phyloP scores from a whole-genome alignment of 2,888 invertebrate genomes.

The Protophormia terraenovae region DNA sequence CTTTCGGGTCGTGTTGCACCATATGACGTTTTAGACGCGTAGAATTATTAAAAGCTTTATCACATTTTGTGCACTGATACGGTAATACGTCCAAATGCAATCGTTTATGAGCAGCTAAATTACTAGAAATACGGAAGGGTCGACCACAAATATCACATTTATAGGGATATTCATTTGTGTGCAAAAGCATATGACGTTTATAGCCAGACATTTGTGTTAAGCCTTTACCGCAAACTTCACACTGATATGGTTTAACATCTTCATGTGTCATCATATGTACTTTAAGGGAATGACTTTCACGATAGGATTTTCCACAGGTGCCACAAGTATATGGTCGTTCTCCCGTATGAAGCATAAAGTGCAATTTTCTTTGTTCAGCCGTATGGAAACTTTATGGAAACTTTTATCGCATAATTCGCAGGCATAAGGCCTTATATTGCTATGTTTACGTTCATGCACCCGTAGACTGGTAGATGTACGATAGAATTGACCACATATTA shows the following conservation, averaged over 20 bases:
- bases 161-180: slow-evolving; percentile 80
- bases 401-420: slow-evolving; percentile 78
- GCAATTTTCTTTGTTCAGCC: slow-evolving; percentile 79
- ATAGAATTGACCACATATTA: slow-evolving; percentile 56
- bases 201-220: slow-evolving; percentile 80
- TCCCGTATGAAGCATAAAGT: slow-evolving; percentile 77
- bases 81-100: slow-evolving; percentile 78
- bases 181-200: slow-evolving; percentile 80
- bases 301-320: slow-evolving; percentile 78
- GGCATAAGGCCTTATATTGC: slow-evolving; percentile 77
- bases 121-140: slow-evolving; percentile 79
- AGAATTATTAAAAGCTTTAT: slow-evolving; percentile 78
- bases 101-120: slow-evolving; percentile 78
- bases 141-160: slow-evolving; percentile 78
- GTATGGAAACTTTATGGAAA: slow-evolving; percentile 80
- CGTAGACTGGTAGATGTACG: slow-evolving; percentile 72
- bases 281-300: slow-evolving; percentile 79
- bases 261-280: slow-evolving; percentile 77
- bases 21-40: slow-evolving; percentile 79
- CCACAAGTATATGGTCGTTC: slow-evolving; percentile 79
- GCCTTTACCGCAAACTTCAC: slow-evolving; percentile 79
- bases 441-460: slow-evolving; percentile 74
- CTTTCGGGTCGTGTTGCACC: slow-evolving; percentile 69
- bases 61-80: slow-evolving; percentile 77
- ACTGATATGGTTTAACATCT: slow-evolving; percentile 78